phyloP scores from a whole-genome alignment of 2,797 vertebrate species.

The Distichodus sexfasciatus region DNA sequence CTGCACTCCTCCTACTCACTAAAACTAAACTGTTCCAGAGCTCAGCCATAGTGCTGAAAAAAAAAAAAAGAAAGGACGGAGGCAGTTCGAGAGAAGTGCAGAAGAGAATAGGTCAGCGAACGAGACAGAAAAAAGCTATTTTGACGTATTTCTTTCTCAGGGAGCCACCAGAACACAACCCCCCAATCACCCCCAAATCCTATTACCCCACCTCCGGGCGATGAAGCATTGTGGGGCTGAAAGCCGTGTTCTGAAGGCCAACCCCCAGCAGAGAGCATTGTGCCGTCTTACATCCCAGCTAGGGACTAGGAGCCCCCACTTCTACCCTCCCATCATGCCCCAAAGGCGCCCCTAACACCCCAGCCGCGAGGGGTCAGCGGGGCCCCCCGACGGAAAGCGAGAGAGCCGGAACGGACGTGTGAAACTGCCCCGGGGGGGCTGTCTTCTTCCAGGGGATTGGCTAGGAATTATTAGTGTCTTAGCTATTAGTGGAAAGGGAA shows the following conservation, averaged over 20 bases:
- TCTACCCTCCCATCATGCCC: slow-evolving; percentile 56
- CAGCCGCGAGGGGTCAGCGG: slow-evolving; percentile 68
- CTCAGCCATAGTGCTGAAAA: not conserved
- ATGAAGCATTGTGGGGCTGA: slow-evolving; percentile 71
- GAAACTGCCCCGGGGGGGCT: slow-evolving; percentile 71
- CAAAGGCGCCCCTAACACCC: slow-evolving; percentile 69
- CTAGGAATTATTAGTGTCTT: slow-evolving; percentile 75
- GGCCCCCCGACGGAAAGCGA: slow-evolving; percentile 69
- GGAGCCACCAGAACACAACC: slow-evolving; percentile 74
- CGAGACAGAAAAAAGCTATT: slow-evolving; percentile 18
- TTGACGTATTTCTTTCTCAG: slow-evolving; percentile 61
- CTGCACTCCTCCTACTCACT: not conserved
- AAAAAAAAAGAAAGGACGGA: slow-evolving; percentile 30
- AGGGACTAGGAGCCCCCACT: slow-evolving; percentile 44
- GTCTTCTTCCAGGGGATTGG: slow-evolving; percentile 74
- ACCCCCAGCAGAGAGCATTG: slow-evolving; percentile 78
- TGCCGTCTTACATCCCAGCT: slow-evolving; percentile 58
- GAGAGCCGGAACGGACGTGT: slow-evolving; percentile 69
- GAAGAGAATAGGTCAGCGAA: slow-evolving; percentile 31
- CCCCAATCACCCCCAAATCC: slow-evolving; percentile 82
- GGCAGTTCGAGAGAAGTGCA: slow-evolving; percentile 50
- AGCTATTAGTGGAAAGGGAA: slow-evolving; percentile 71
- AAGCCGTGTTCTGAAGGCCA: slow-evolving; percentile 68
- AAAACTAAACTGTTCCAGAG: slow-evolving; percentile 35
- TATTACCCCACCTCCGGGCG: slow-evolving; percentile 71